A percentile compares a stretch with the other conserved stretches of the same genome.
phyloP scores from a whole-genome alignment of 2,888 invertebrate genomes.

The Xylota segnis region DNA sequence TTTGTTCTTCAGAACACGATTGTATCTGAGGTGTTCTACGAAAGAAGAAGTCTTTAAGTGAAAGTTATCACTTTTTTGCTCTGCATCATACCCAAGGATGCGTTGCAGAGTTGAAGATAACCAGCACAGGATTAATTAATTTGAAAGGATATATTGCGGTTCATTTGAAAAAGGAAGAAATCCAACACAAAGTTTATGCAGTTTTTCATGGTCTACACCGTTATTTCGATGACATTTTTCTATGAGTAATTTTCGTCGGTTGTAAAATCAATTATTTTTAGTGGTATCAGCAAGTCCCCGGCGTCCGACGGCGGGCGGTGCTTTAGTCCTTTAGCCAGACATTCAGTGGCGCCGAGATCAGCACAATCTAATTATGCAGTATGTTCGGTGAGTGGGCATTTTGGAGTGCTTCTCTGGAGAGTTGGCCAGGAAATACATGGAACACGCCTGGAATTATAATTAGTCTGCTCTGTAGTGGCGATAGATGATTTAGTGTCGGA shows the following conservation, averaged over 20 bases:
- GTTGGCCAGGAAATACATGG: constrained; percentile 30
- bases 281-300: constrained; percentile 17
- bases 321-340: constrained; percentile 4
- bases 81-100: constrained; percentile 26
- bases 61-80: constrained; percentile 63
- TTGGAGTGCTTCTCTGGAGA: constrained; percentile 30
- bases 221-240: constrained; percentile 23
- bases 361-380: constrained; percentile 62
- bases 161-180: constrained; percentile 33
- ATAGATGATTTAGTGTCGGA: constrained; percentile 51
- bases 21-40: constrained; percentile 51
- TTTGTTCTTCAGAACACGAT: constrained; percentile 49
- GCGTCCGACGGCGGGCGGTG: background rate
- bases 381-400: constrained; percentile 13
- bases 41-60: constrained; percentile 64
- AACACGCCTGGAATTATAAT: constrained; percentile 64
- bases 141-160: constrained; percentile 69
- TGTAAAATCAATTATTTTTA: constrained; percentile 49
- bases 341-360: constrained; percentile 13
- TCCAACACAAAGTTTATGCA: constrained; percentile 43
- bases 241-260: constrained; percentile 13
- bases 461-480: constrained; percentile 27
- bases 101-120: constrained; percentile 63
- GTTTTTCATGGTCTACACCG: constrained; percentile 44
- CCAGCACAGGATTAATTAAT: constrained; percentile 68